These are phyloP conservation scores for Columba livia DNA, from an alignment of 2,113 vertebrate species.

Conservation along the genomic window DNA sequence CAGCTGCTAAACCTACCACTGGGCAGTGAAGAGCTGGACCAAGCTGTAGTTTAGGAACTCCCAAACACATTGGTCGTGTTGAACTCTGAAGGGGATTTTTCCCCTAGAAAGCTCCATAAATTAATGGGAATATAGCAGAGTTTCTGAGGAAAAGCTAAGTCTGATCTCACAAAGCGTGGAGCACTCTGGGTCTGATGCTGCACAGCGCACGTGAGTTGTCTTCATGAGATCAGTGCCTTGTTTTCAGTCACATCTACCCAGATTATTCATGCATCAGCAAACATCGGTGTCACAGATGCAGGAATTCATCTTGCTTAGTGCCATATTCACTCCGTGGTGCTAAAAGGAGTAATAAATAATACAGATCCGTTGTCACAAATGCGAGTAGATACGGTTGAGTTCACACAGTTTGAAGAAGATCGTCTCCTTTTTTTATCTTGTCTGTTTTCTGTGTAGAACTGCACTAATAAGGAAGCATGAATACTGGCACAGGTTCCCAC, in stretches of 20 bases:
- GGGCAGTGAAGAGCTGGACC: neutral
- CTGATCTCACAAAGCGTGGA: neutral
- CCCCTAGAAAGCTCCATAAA: neutral
- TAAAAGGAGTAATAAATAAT: conserved; percentile 49
- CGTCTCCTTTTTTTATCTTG: neutral
- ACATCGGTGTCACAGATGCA: neutral
- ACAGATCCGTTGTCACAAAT: conserved; percentile 1
- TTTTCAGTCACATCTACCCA: neutral
- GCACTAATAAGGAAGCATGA: conserved; percentile 30
- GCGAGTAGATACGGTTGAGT: conserved; percentile 32
- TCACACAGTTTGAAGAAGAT: conserved; percentile 35
- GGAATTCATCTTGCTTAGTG: neutral
- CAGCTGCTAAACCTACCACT: neutral
- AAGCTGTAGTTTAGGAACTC: neutral
- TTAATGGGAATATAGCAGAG: neutral
- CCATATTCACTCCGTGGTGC: neutral
- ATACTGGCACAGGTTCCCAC: neutral
- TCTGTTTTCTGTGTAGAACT: neutral
- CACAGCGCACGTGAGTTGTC: rapidly evolving
- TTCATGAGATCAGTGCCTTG: neutral
- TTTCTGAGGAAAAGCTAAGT: neutral
- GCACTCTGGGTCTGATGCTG: neutral
- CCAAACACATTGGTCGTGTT: rapidly evolving
- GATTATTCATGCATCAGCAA: neutral
- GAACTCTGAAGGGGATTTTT: neutral